Conservation (phyloP, 1,140 invertebrate genomes). For the Chironomus striatipennis region DNA sequence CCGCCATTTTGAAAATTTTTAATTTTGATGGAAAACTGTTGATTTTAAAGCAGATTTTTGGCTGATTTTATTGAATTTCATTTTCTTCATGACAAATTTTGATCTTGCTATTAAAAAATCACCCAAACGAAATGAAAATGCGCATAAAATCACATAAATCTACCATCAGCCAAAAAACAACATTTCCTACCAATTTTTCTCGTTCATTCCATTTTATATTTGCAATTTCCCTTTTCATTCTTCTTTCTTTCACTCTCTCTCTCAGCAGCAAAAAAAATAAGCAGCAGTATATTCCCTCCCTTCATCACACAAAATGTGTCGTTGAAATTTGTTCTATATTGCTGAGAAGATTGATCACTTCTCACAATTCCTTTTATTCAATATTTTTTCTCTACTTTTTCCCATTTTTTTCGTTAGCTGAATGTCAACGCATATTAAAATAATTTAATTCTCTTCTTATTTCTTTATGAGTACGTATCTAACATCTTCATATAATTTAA, state of each 20-base stretch:
- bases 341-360: slow-evolving; percentile 18
- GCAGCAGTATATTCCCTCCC: neutral
- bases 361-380: slow-evolving; percentile 22
- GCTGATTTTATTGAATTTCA: too few species aligned
- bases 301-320: slow-evolving; percentile 10
- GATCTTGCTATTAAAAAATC: too few species aligned
- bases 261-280: neutral
- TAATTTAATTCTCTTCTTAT: slow-evolving; percentile 22
- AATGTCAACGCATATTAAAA: slow-evolving; percentile 23
- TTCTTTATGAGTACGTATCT: neutral
- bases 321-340: slow-evolving; percentile 20
- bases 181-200: neutral
- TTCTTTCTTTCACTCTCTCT: too few species aligned
- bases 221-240: slow-evolving; percentile 16
- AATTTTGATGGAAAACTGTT: too few species aligned
- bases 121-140: neutral
- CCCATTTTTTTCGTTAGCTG: slow-evolving; percentile 5
- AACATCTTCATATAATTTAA: slow-evolving; percentile 1
- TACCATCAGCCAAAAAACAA: neutral
- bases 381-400: neutral
- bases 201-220: neutral
- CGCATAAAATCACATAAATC: neutral
- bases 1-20: too few species aligned
- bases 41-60: too few species aligned
- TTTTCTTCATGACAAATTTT: too few species aligned